A percentile compares a stretch with the other conserved stretches of the same genome.
phyloP scores from a whole-genome alignment of 2,888 invertebrate species.

The Rhagonycha fulva region DNA sequence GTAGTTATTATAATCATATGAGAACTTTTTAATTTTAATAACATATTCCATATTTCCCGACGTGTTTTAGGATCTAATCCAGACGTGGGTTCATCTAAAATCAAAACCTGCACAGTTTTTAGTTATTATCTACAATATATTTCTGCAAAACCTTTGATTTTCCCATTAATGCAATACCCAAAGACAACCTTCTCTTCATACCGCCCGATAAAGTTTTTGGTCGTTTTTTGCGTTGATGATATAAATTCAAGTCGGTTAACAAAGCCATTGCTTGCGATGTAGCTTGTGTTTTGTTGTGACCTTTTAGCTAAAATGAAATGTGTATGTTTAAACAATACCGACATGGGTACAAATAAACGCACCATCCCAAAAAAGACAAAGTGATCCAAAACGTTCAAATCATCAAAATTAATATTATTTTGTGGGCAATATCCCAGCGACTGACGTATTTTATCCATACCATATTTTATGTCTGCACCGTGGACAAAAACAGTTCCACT shows the following conservation, averaged over 20 bases:
- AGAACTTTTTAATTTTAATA: conserved; percentile 61
- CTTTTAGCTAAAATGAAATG: conserved; percentile 63
- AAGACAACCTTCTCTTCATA: conserved; percentile 85
- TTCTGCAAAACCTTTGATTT: conserved; percentile 59
- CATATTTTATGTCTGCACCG: conserved; percentile 69
- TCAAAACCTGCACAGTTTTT: conserved; percentile 54
- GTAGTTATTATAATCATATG: conserved; percentile 87
- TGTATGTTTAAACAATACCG: background rate
- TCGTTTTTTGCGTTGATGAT: background rate
- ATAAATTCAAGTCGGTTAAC: background rate
- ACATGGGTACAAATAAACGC: conserved; percentile 36
- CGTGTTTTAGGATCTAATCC: conserved; percentile 91
- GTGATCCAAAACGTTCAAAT: conserved; percentile 84
- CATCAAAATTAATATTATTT: conserved; percentile 81
- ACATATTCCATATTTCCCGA: conserved; percentile 84
- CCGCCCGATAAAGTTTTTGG: conserved; percentile 81
- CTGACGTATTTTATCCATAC: conserved; percentile 69
- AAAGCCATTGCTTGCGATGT: background rate
- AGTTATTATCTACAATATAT: background rate
- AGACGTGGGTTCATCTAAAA: conserved; percentile 85
- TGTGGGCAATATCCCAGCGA: conserved; percentile 90
- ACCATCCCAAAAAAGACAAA: conserved; percentile 83
- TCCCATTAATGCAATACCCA: conserved; percentile 85
- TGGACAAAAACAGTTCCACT: conserved; percentile 73
- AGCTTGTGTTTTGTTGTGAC: conserved; percentile 38